Conservation (phyloP, 2,888 invertebrate genomes). For the Macrophya annulata region DNA sequence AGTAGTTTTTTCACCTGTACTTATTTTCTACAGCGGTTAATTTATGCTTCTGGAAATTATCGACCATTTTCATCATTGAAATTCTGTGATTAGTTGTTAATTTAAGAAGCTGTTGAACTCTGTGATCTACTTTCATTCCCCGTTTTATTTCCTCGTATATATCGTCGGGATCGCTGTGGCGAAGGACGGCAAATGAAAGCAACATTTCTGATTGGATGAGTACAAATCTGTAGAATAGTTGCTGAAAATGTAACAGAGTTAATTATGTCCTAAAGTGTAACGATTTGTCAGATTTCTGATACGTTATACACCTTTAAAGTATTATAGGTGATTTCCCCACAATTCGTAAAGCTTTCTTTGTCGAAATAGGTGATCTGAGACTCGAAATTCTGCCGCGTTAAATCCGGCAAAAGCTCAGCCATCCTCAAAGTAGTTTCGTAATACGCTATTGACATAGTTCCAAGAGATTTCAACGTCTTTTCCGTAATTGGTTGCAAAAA, state of each 20-base stretch:
- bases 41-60: constrained; percentile 67
- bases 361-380: constrained; percentile 66
- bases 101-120: constrained; percentile 63
- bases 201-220: constrained; percentile 75
- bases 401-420: constrained; percentile 65
- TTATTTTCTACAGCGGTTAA: constrained; percentile 63
- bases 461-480: constrained; percentile 67
- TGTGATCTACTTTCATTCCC: constrained; percentile 64
- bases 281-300: constrained; percentile 40
- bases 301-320: constrained; percentile 66
- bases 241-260: constrained; percentile 64
- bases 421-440: constrained; percentile 67
- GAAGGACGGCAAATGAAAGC: constrained; percentile 70
- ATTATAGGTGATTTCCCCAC: constrained; percentile 71
- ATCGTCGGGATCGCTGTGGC: constrained; percentile 63
- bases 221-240: constrained; percentile 72
- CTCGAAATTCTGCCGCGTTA: constrained; percentile 48
- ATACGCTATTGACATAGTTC: constrained; percentile 66
- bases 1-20: constrained; percentile 63
- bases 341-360: constrained; percentile 61
- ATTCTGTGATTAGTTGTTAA: constrained; percentile 63
- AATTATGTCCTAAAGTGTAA: constrained; percentile 7
- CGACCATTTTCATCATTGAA: constrained; percentile 65
- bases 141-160: constrained; percentile 54
- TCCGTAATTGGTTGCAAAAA: constrained; percentile 70